A percentile compares a stretch with the other conserved stretches of the same genome.
phyloP scores from a whole-genome alignment of 2,888 invertebrate genomes.

The Rhogogaster chlorosoma region DNA sequence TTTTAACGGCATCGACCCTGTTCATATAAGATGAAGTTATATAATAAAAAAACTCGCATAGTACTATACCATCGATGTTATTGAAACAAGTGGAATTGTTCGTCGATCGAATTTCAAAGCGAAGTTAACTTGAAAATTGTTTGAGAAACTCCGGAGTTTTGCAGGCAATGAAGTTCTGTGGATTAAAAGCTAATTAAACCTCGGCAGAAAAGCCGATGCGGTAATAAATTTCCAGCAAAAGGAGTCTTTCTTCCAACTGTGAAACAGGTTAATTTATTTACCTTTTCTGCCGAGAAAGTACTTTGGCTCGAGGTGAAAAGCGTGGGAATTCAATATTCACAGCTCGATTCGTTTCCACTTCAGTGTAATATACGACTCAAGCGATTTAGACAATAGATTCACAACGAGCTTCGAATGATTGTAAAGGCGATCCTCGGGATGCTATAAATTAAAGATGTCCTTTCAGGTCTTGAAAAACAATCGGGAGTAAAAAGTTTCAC shows the following conservation, averaged over 20 bases:
- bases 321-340: constrained; percentile 32
- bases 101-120: constrained; percentile 8
- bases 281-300: constrained; percentile 5
- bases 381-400: neutral
- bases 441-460: neutral
- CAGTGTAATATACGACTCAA: neutral
- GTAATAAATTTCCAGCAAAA: constrained; percentile 25
- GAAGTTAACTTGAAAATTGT: neutral
- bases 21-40: neutral
- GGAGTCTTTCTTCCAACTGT: neutral
- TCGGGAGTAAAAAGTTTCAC: neutral
- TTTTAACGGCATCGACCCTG: neutral
- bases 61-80: neutral
- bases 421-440: neutral
- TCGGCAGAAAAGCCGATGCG: neutral
- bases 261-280: constrained; percentile 19
- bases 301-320: constrained; percentile 31
- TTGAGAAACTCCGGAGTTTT: neutral
- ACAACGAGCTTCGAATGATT: neutral
- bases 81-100: constrained; percentile 21
- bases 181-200: constrained; percentile 26
- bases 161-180: constrained; percentile 18
- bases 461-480: neutral
- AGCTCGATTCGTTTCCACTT: constrained; percentile 25
- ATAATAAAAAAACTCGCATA: neutral